Base-by-base conservation (phyloP, 2,113 vertebrate species). In the Pampusana beccarii region DNA sequence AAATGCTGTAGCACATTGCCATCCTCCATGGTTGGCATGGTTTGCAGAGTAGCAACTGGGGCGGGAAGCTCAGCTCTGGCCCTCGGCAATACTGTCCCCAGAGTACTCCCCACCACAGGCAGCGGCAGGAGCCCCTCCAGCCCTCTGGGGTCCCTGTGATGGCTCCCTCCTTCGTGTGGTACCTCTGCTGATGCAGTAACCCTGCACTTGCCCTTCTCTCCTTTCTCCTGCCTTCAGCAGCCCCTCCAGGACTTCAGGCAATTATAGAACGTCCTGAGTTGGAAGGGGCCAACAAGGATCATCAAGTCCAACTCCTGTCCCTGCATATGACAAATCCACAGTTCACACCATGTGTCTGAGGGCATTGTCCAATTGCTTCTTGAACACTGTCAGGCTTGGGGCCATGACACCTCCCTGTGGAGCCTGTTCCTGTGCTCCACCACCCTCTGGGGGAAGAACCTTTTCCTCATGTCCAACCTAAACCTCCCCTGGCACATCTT, bases 71-170 rank as follows among this genome's bases (percentile, higher is more conserved):
- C 50, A 23, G 26, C 11, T 29, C 44, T 28, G 42, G 16, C 5
- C 9, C 28, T 23, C 11, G 6, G 24, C 16, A 50, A 10, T 18
- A 29, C 10, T 4, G 9, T 31, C 19, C 57, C 24, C 69, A 66
- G 34, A 92, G 44, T 34, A 40, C 1, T 2, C 11, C 34, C 5
- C 14, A 0, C 40, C 12, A 0, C 40, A 73, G 24, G 72, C 40
- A 78, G 58, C 2, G 4, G 26, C 48, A 42, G 31, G 26, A 67
- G 26, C 18, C 34, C 28, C n/a, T 16, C 23, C 10, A 23, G 6
- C 8, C 23, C 9, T 10, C 20, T 13, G 10, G 8, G 28, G 9
- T 72, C 33, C 34, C 64, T 34, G 38, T 1, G 0, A n/a, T 19
- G n/a, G 33, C 38, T 60, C 0, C 33, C 56, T n/a, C 46, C 25